Conservation (phyloP, 35 echinoderm and acorn worm genomes). For the Apostichopus parvimensis region DNA sequence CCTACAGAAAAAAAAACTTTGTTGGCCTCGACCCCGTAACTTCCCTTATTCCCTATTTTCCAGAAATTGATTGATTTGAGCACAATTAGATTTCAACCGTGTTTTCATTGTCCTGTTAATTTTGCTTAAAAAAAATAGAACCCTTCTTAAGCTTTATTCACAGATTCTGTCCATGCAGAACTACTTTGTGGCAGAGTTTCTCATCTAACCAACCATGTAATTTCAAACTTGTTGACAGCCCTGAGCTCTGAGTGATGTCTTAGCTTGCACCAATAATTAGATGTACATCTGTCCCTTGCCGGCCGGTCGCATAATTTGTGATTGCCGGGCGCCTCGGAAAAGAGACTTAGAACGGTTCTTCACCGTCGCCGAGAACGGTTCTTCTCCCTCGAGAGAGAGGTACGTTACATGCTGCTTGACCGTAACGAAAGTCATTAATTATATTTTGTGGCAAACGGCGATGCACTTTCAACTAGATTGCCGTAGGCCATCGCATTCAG, state of each 20-base stretch:
- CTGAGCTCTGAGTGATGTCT: not conserved
- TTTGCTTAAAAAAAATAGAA: not conserved
- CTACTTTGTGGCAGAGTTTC: not conserved
- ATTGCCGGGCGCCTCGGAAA: not conserved
- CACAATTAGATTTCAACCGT: no score
- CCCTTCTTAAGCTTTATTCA: not conserved
- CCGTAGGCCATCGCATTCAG: not conserved
- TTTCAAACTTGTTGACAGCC: not conserved
- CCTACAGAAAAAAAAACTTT: no score
- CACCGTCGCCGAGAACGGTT: not conserved
- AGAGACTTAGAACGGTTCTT: not conserved
- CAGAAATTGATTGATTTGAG: no score
- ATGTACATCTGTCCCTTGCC: not conserved
- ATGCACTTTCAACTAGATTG: slow-evolving; percentile 2
- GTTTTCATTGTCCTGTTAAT: not conserved
- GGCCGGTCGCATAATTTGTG: not conserved
- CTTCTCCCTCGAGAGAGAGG: not conserved
- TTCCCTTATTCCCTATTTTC: no score
- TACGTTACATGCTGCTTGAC: not conserved
- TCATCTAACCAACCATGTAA: not conserved
- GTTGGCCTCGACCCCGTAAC: no score
- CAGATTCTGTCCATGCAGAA: not conserved
- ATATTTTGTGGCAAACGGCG: not conserved
- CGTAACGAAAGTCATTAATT: not conserved
- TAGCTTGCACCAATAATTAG: not conserved